A percentile compares a stretch with the other conserved stretches of the same genome.
phyloP scores from a whole-genome alignment of 1,140 invertebrate genomes.

The Gonioctena quinquepunctata region DNA sequence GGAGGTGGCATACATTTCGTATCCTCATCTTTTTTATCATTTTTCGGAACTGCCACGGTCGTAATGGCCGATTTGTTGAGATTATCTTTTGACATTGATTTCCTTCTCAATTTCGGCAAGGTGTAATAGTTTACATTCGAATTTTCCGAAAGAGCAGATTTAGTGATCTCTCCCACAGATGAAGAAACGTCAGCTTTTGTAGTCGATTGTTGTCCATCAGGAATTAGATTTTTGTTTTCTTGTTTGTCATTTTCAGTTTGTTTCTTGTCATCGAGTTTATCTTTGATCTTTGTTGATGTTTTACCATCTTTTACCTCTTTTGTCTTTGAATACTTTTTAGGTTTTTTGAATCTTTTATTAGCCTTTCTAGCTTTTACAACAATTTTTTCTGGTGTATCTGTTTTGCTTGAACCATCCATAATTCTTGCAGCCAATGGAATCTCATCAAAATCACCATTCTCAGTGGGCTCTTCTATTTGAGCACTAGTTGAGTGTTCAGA shows the following conservation, averaged over 20 bases:
- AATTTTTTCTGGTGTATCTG: not conserved
- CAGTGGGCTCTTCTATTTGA: not conserved
- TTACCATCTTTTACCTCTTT: not conserved
- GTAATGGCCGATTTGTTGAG: not conserved
- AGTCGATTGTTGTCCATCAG: too few relatives aligned
- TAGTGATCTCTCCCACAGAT: too few relatives aligned
- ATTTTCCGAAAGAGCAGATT: too few relatives aligned
- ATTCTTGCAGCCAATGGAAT: not conserved
- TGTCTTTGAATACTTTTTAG: not conserved
- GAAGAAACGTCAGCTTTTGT: too few relatives aligned
- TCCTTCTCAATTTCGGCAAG: not conserved
- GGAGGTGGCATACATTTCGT: not conserved
- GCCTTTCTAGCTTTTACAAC: not conserved
- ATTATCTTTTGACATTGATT: constrained; percentile 1
- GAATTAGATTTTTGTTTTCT: too few relatives aligned
- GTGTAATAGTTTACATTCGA: too few relatives aligned
- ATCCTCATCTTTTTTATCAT: not conserved
- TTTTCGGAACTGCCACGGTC: not conserved
- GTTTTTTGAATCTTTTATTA: not conserved
- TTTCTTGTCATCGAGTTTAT: too few relatives aligned
- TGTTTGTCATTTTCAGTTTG: too few relatives aligned
- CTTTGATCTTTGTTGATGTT: not conserved
- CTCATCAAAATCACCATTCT: not conserved
- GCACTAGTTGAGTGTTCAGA: too few relatives aligned
- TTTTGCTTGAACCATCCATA: not conserved